These are phyloP conservation scores for Dendrolimus kikuchii DNA, from an alignment of 1,140 invertebrate species.

Conservation along the genomic window DNA sequence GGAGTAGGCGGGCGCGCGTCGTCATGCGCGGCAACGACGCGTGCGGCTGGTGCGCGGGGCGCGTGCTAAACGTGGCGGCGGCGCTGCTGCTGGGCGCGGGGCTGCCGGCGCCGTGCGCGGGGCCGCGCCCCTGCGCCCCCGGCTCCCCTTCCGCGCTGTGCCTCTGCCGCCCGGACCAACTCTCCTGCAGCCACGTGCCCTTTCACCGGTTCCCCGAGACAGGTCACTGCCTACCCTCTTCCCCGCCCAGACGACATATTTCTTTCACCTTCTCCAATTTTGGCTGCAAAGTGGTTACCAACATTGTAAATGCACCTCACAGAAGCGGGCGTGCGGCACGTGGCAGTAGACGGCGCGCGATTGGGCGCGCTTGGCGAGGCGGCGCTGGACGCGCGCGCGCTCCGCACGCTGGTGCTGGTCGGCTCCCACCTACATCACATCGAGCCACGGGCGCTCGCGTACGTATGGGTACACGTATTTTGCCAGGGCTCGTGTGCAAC, in stretches of 20 bases:
- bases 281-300: background rate
- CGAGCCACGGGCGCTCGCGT: constrained; percentile 29
- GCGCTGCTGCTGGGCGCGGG: constrained; percentile 7
- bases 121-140: constrained; percentile 9
- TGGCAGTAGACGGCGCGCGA: constrained; percentile 36
- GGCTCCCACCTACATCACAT: constrained; percentile 32
- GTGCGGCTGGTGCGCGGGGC: constrained; percentile 2
- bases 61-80: constrained; percentile 1
- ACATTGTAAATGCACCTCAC: constrained; percentile 4
- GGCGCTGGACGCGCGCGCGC: constrained; percentile 37
- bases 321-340: constrained; percentile 31
- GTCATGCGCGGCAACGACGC: background rate
- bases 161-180: constrained; percentile 31
- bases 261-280: too few species aligned
- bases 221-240: too few species aligned
- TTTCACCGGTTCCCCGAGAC: constrained; percentile 39
- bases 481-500: too few species aligned
- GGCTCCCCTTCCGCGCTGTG: constrained; percentile 28
- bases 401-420: constrained; percentile 39
- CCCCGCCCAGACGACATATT: too few species aligned
- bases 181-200: constrained; percentile 36
- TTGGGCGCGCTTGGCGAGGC: constrained; percentile 35
- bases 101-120: constrained; percentile 2
- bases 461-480: constrained; percentile 6
- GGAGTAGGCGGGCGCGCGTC: too few species aligned